Percentiles rank a stretch among this genome's conserved stretches.
These are phyloP conservation scores for Stomatorhinus ivindoensis DNA, from an alignment of 2,113 vertebrate genomes.

Conservation along the genomic window DNA sequence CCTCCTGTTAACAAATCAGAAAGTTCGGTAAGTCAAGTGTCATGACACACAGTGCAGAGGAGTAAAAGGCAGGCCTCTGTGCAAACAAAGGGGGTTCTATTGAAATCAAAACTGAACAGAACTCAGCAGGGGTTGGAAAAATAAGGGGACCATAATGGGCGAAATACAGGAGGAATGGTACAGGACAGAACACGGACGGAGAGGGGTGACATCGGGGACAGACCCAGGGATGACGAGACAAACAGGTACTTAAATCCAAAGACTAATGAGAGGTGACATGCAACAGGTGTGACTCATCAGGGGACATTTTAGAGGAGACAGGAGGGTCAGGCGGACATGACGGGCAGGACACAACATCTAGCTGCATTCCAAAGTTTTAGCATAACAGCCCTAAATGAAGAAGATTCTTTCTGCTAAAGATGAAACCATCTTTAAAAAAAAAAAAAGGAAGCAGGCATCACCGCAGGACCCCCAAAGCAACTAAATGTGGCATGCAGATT, in stretches of 20 bases:
- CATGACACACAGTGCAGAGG: not conserved
- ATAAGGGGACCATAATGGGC: not conserved
- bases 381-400: not conserved
- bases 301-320: not conserved
- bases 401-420: not conserved
- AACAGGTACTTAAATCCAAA: not conserved
- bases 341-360: not conserved
- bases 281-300: not conserved
- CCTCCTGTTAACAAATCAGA: not conserved
- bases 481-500: not conserved
- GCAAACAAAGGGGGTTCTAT: not conserved
- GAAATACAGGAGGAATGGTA: not conserved
- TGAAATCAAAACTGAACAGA: not conserved
- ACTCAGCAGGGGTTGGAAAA: not conserved
- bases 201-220: not conserved
- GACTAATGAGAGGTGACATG: not conserved
- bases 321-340: not conserved
- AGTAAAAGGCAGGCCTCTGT: not conserved
- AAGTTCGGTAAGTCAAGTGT: not conserved
- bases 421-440: not conserved
- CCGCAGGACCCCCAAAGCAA: not conserved
- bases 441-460: not conserved
- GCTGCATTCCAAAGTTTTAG: not conserved
- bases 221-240: not conserved
- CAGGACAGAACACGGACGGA: not conserved